A percentile compares a stretch with the other conserved stretches of the same genome.
Evolutionary conservation across 2,113 vertebrate genomes (phyloP).

Genomic region (Vimba vimba): DNA sequence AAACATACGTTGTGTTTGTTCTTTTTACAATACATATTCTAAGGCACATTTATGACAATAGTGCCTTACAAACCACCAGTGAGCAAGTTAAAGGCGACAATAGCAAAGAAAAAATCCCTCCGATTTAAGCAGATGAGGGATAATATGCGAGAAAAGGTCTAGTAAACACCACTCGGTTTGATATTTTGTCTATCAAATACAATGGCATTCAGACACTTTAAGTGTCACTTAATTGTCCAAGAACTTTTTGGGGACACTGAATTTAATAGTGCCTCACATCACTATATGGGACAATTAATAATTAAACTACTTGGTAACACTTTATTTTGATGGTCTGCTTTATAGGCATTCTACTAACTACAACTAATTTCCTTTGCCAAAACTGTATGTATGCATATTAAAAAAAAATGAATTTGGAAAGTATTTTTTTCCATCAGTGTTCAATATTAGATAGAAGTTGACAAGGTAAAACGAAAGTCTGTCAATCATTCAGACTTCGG

Average conservation of each 20-base stretch:
- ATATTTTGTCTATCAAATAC: neutral
- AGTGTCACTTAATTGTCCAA: neutral
- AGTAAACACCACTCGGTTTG: neutral
- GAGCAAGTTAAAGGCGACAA: neutral
- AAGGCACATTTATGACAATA: neutral
- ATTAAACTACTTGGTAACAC: no score
- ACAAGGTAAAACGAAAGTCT: conserved; percentile 24
- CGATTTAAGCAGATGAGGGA: neutral
- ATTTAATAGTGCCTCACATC: neutral
- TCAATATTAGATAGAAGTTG: conserved; percentile 1
- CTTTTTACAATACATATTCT: neutral
- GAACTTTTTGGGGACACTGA: neutral
- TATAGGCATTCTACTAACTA: no score
- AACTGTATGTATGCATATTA: no score
- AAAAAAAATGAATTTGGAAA: neutral
- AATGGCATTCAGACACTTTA: neutral
- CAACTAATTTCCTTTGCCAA: no score
- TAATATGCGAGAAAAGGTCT: neutral
- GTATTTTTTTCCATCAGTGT: neutral
- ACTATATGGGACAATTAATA: no score
- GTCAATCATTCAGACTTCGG: conserved; percentile 51
- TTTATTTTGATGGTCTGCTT: no score
- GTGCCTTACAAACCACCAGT: neutral
- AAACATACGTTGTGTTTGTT: neutral
- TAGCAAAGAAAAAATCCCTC: neutral